These are phyloP conservation scores for Galeopterus variegatus DNA, from an alignment of 2,113 vertebrate species.

Conservation along the genomic window DNA sequence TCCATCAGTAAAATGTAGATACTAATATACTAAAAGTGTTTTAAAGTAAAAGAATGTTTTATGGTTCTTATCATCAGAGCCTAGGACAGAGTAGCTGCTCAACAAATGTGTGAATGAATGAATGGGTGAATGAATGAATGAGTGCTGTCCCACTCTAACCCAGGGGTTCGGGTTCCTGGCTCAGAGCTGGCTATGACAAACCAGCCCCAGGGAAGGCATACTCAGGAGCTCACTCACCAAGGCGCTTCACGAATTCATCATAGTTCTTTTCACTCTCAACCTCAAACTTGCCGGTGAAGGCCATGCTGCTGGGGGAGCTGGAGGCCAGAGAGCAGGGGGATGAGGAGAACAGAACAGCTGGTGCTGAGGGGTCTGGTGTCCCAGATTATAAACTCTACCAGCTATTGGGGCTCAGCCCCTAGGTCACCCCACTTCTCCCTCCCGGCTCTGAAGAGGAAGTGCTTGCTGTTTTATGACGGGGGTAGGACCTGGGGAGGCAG, in stretches of 20 bases:
- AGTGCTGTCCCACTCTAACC: background rate
- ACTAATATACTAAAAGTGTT: background rate
- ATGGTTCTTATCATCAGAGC: background rate
- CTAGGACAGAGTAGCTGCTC: background rate
- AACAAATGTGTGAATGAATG: background rate
- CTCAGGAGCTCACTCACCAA: conserved; percentile 73
- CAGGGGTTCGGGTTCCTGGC: background rate
- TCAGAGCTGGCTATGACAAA: background rate
- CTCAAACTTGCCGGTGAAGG: conserved; percentile 80
- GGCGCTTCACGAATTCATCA: conserved; percentile 71
- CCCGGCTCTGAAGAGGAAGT: conserved; percentile 46
- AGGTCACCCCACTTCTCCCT: conserved; percentile 66
- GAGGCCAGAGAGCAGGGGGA: background rate
- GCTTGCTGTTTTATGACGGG: conserved; percentile 61
- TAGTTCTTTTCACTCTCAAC: conserved; percentile 80
- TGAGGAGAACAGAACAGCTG: background rate
- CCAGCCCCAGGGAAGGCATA: background rate
- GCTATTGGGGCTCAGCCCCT: conserved; percentile 12
- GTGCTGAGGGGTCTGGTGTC: background rate
- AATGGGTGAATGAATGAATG: background rate
- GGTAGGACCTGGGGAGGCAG: conserved; percentile 18
- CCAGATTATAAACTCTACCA: conserved; percentile 72
- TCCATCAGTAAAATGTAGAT: background rate
- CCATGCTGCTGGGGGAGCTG: conserved; percentile 57
- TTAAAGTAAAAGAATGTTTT: background rate